Base-by-base conservation (phyloP, 92 coral and sea anemone species). In the Virgularia gustaviana region DNA sequence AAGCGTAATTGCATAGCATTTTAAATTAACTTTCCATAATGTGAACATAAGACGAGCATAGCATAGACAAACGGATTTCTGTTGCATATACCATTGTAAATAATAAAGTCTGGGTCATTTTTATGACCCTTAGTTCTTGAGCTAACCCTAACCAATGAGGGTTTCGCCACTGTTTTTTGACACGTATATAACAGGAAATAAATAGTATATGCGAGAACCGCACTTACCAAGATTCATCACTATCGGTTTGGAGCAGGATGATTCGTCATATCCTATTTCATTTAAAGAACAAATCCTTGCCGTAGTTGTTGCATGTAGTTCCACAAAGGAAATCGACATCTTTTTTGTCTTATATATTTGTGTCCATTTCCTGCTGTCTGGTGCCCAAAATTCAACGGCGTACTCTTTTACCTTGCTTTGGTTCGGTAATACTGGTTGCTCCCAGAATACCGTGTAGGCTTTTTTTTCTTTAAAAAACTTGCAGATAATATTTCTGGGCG, bases 181-280 rank as follows among this genome's bases (percentile, higher is more conserved):
- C n/a, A n/a, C n/a, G n/a, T n/a, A n/a, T n/a, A n/a, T n/a, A n/a
- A n/a, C n/a, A n/a, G n/a, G n/a, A n/a, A 15, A 7, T 39, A 39
- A 39, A 7, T 39, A 7, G 45, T 7, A 39, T 39, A 15, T 39
- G 45, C 15, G 15, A 39, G 8, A 15, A 47, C 22, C 22, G 55
- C 28, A 52, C 58, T 52, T 52, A 52, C 58, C 30, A 22, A 52
- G 30, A 52, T 22, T 16, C 5, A 22, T 9, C 5, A 16, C 49
- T 4, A 68, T 35, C n/a, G 75, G 47, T 34, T 68, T 33, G 34
- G 75, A 68, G 54, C 75, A 68, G 3, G 75, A 68, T 4, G 61
- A 43, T n/a, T 68, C 47, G 7, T 11, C 36, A 22, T 68, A 68
- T n/a, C 75, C 75, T 31, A 68, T 68, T 30, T 68, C 75, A 49